These are phyloP conservation scores for Irena cyanogastra DNA, from an alignment of 2,113 vertebrate genomes.

Conservation along the genomic window DNA sequence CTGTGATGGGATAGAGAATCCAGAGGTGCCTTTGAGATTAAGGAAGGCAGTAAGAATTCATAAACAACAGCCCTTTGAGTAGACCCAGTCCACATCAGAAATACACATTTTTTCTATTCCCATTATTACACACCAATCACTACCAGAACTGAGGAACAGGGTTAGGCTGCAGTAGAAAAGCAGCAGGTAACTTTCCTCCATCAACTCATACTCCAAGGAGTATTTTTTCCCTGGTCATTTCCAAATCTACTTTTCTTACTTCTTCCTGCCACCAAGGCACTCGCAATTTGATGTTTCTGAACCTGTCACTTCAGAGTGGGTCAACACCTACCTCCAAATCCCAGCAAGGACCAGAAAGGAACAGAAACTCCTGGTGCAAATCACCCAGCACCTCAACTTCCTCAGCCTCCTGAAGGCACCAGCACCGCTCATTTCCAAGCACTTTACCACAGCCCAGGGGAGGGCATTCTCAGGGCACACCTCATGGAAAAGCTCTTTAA, in stretches of 20 bases:
- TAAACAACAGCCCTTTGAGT: background rate
- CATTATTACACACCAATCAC: background rate
- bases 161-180: background rate
- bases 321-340: background rate
- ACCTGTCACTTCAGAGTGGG: background rate
- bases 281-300: background rate
- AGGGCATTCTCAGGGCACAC: background rate
- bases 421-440: background rate
- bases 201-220: background rate
- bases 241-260: background rate
- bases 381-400: background rate
- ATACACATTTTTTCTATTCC: background rate
- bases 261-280: background rate
- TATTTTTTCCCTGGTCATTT: background rate
- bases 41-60: background rate
- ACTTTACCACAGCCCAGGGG: background rate
- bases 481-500: background rate
- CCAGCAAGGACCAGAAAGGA: background rate
- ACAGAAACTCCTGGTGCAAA: background rate
- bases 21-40: background rate
- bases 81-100: background rate
- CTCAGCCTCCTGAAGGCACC: background rate
- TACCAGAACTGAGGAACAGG: background rate
- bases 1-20: background rate
- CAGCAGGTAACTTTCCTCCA: background rate